A percentile compares a stretch with the other conserved stretches of the same genome.
phyloP scores from a whole-genome alignment of 2,888 invertebrate genomes.

The Pterostichus niger region DNA sequence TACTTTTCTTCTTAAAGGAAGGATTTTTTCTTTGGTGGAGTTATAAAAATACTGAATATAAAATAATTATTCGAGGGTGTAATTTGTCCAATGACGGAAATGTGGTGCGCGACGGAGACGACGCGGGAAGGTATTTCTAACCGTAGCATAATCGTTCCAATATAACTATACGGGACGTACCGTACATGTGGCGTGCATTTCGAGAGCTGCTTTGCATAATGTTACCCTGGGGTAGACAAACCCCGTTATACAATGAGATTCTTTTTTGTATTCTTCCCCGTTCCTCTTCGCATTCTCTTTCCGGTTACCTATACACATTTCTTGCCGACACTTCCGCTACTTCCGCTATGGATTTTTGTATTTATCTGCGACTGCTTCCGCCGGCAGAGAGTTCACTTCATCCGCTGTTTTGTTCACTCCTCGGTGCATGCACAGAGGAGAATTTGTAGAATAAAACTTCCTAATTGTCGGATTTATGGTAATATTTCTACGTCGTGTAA shows the following conservation, averaged over 20 bases:
- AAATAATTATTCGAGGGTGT: neutral
- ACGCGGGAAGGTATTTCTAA: slow-evolving; percentile 66
- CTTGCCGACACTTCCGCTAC: slow-evolving; percentile 70
- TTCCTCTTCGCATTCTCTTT: slow-evolving; percentile 67
- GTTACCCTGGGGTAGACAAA: slow-evolving; percentile 74
- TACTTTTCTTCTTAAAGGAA: too few species aligned
- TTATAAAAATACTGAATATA: neutral
- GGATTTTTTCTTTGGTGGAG: too few species aligned
- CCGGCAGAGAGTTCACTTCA: slow-evolving; percentile 68
- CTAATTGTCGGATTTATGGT: slow-evolving; percentile 72
- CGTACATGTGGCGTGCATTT: slow-evolving; percentile 68
- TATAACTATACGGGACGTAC: slow-evolving; percentile 68
- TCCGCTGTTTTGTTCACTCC: slow-evolving; percentile 72
- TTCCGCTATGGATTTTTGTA: slow-evolving; percentile 72
- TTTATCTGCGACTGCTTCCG: slow-evolving; percentile 72
- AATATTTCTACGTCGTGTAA: slow-evolving; percentile 68
- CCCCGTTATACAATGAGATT: slow-evolving; percentile 73
- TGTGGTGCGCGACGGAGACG: too few species aligned
- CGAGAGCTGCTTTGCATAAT: slow-evolving; percentile 73
- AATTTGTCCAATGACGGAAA: too few species aligned
- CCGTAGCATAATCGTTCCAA: slow-evolving; percentile 69
- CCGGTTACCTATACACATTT: slow-evolving; percentile 72
- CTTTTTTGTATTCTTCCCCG: slow-evolving; percentile 73
- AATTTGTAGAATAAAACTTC: slow-evolving; percentile 70
- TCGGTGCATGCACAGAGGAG: slow-evolving; percentile 69